Conservation (phyloP, 2,888 invertebrate species). For the Hipparchia semele region DNA sequence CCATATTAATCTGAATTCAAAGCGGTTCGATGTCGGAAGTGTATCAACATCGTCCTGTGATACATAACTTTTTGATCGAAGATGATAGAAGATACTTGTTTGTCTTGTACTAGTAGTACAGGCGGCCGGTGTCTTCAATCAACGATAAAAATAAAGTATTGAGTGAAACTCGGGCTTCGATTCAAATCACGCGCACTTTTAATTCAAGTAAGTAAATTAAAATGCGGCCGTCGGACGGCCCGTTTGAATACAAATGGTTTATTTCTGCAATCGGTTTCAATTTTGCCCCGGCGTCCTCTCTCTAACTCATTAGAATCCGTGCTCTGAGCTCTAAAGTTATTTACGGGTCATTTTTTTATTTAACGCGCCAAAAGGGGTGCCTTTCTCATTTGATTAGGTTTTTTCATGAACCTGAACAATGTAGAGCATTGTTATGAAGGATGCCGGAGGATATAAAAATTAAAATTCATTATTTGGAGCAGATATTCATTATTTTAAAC, state of each 20-base stretch:
- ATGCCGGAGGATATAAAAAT: conserved; percentile 5
- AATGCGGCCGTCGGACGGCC: conserved; percentile 68
- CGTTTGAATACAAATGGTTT: conserved; percentile 81
- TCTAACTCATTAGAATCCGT: conserved; percentile 67
- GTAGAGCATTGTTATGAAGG: background rate
- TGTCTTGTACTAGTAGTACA: background rate
- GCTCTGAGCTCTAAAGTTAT: conserved; percentile 62
- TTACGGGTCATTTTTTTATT: conserved; percentile 63
- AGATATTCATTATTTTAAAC: background rate
- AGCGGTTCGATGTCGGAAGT: background rate
- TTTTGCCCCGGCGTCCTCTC: conserved; percentile 57
- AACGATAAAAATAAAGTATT: conserved; percentile 77
- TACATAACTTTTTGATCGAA: no score
- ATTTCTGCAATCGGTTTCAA: conserved; percentile 69
- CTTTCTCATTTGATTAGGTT: conserved; percentile 56
- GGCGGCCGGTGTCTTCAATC: conserved; percentile 65
- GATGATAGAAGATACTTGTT: no score
- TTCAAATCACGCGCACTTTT: conserved; percentile 80
- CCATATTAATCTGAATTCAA: background rate
- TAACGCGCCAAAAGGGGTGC: conserved; percentile 57
- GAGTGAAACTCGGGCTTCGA: conserved; percentile 61
- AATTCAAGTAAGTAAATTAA: conserved; percentile 82
- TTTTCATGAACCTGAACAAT: conserved; percentile 24
- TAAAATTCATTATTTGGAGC: background rate
- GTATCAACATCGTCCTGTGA: background rate